phyloP scores from a whole-genome alignment of 2,888 invertebrate genomes.

The Anarsia innoxiella region DNA sequence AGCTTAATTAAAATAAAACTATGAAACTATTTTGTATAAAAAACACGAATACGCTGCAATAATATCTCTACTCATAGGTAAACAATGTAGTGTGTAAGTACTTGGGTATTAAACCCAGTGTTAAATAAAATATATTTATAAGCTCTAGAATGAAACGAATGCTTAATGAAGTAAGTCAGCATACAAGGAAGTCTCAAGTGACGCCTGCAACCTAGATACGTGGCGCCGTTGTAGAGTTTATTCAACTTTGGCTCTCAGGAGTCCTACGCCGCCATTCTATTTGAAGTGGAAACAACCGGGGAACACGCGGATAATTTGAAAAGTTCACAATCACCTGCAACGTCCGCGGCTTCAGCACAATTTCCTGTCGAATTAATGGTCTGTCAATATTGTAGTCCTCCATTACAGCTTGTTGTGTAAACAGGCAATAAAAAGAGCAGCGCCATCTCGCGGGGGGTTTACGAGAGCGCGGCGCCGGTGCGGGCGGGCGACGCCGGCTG shows the following conservation, averaged over 20 bases:
- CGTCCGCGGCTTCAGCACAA: constrained; percentile 65
- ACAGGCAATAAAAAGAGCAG: constrained; percentile 59
- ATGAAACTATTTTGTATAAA: no score
- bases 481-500: constrained; percentile 7
- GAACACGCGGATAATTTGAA: constrained; percentile 69
- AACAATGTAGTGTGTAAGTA: no score
- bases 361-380: constrained; percentile 73
- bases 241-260: constrained; percentile 30
- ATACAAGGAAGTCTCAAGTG: constrained; percentile 1
- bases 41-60: no score
- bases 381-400: constrained; percentile 72
- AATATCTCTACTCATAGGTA: no score
- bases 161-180: no score
- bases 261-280: constrained; percentile 20
- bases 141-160: no score
- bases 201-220: constrained; percentile 7
- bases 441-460: constrained; percentile 61
- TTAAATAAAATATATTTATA: background rate
- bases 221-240: constrained; percentile 29
- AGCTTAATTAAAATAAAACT: no score
- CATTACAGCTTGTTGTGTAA: constrained; percentile 67
- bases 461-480: constrained; percentile 45
- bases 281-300: constrained; percentile 57
- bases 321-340: constrained; percentile 72
- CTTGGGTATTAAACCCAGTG: no score